Evolutionary conservation across 35 echinoderm and acorn worm genomes (phyloP), one percentile per base, ranked within the genome.

Genomic region (Holothuria glaberrima): DNA sequence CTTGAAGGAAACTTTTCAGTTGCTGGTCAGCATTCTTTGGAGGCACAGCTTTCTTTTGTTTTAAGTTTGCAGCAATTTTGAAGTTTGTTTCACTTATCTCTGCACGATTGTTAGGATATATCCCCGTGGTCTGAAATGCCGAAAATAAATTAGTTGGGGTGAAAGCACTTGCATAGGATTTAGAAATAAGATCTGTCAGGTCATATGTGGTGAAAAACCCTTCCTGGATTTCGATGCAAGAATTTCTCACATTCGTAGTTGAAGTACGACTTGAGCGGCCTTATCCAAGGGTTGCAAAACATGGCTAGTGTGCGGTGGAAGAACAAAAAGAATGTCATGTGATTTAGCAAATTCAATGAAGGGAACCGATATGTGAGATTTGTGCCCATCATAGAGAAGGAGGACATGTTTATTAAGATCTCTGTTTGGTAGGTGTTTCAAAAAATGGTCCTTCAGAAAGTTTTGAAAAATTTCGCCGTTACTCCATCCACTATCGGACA

Each of bases 281-380:
- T 65, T 65, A 29, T 65, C 62, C 20, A 65, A 29, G 2, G 62
- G 62, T 29, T 65, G 62, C 12, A 65, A 29, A 3, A 69, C 66
- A 12, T 69, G 66, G 21, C 59, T 89, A n/a, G 70, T 89, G 34
- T 89, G 87, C 1, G 87, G 45, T n/a, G 63, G 86, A n/a, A 88
- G 44, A 3, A 30, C 30, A 4, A 89, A 89, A 12, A 89, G 45
- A 26, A 68, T 64, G 16, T 75, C 28, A 18, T 88, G 32, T 27
- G 58, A 19, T n/a, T 88, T 88, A 0, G 86, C 86, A 35, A 72
- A 34, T 27, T 73, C 30, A 6, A 74, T 45, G 6, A 63, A 26
- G 5, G 58, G 29, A 6, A 88, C 16, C 0, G 86, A 44, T 18
- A 89, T 58, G 52, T 89, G 87, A 0, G 87, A 89, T 34, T 41